phyloP scores from a whole-genome alignment of 2,888 invertebrate species.

The Cheilosia pagana region DNA sequence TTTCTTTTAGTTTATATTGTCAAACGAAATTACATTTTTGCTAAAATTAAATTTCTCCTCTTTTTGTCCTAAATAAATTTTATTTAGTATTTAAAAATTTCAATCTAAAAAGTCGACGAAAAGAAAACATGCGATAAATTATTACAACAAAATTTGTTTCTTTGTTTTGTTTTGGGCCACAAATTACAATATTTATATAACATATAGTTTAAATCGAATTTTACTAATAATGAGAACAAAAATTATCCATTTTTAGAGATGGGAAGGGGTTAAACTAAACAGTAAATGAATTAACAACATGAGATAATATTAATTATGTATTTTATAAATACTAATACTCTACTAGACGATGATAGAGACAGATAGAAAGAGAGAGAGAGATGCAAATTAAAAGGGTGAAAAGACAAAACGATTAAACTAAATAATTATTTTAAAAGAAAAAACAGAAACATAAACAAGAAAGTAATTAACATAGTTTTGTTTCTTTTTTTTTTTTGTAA shows the following conservation, averaged over 20 bases:
- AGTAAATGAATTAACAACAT: constrained; percentile 45
- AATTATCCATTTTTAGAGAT: constrained; percentile 9
- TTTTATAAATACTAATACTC: constrained; percentile 70
- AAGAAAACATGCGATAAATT: constrained; percentile 50
- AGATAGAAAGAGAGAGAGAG: background rate
- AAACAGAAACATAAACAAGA: constrained; percentile 66
- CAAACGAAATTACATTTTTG: constrained; percentile 68
- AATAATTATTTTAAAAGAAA: constrained; percentile 35
- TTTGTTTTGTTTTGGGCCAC: constrained; percentile 58
- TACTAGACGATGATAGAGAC: constrained; percentile 31
- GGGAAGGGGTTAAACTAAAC: constrained; percentile 15
- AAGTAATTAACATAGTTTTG: constrained; percentile 66
- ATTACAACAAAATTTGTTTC: constrained; percentile 28
- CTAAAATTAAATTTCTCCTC: constrained; percentile 49
- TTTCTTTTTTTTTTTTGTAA: constrained; percentile 43
- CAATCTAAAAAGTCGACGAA: constrained; percentile 49
- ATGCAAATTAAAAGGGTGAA: constrained; percentile 9
- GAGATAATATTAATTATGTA: constrained; percentile 56
- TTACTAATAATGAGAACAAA: constrained; percentile 34
- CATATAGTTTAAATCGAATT: constrained; percentile 32
- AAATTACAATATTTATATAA: constrained; percentile 21
- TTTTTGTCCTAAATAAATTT: constrained; percentile 68
- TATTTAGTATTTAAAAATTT: constrained; percentile 63
- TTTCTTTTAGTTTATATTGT: constrained; percentile 66
- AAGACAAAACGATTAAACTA: constrained; percentile 57